Evolutionary conservation across 2,113 vertebrate species (phyloP), one percentile per base, ranked within the genome.

Genomic region (Leucopsar rothschildi): DNA sequence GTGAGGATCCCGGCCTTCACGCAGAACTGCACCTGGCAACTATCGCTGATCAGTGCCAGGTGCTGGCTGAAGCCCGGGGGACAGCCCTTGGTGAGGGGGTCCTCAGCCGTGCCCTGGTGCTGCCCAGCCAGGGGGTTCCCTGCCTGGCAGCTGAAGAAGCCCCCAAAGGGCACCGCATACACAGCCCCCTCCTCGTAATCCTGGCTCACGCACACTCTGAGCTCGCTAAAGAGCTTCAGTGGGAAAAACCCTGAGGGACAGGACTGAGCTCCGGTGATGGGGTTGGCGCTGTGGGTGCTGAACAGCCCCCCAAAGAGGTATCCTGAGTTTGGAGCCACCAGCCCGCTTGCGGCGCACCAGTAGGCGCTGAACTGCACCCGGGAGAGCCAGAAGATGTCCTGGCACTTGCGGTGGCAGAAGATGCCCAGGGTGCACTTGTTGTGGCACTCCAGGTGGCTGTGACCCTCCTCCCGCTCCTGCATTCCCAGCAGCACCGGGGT

Each of bases 251-350:
- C 82, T 0, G 96, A 56, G 0, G 99, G 99, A 29, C 99, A 99
- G 1, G 97, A 98, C 95, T 98, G 98, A 12, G 97, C 92, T 23
- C 98, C 97, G 0, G 98, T 99, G n/a, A 98, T 3, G 11, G 98
- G 97, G 83, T 99, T 99, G 65, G 97, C 28, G 2, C 96, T 92
- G 27, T 92, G 98, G 12, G 94, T 33, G 12, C 95, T 98, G 90
- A 98, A 99, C 19, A 99, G 86, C 5, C 99, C 99, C 2, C 99
- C 99, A 33, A 99, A 99, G 40, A 99, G 98, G 70, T 98, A 98
- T 1, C 99, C 98, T 0, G 97, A 98, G 73, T 66, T 17, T 0
- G 79, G 87, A 3, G 98, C 82, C 5, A 90, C 95, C 1, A 6
- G 0, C 33, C 96, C 88, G 0, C 45, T 97, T 0, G 97, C 85